A percentile compares a stretch with the other conserved stretches of the same genome.
Evolutionary conservation across 2,797 vertebrate genomes (phyloP).

Genomic region (Melanotaenia maccullochi): DNA sequence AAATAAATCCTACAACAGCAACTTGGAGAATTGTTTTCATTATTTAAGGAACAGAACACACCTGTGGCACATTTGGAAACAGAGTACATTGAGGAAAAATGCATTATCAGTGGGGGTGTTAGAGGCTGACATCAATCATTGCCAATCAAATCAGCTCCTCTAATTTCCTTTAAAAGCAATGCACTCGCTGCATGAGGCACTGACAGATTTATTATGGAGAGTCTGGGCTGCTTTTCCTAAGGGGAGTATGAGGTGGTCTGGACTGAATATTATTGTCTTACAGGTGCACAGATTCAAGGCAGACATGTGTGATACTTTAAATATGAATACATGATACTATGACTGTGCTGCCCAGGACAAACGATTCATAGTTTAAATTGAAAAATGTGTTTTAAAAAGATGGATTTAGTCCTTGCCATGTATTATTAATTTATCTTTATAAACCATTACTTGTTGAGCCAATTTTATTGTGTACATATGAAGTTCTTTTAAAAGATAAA

Average conservation of each 20-base stretch:
- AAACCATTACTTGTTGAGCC: slow-evolving; percentile 4
- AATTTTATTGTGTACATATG: neutral
- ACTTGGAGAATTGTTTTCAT: slow-evolving; percentile 29
- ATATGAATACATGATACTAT: slow-evolving; percentile 5
- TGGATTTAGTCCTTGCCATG: slow-evolving; percentile 11
- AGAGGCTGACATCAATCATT: slow-evolving; percentile 53
- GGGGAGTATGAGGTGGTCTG: slow-evolving; percentile 8
- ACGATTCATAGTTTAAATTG: slow-evolving; percentile 7
- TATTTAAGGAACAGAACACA: slow-evolving; percentile 45
- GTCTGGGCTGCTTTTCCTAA: slow-evolving; percentile 19
- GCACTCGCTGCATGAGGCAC: slow-evolving; percentile 40
- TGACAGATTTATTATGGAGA: slow-evolving; percentile 58
- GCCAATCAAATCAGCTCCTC: slow-evolving; percentile 63
- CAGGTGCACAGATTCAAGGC: slow-evolving; percentile 16
- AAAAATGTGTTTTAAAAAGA: neutral
- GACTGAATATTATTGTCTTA: slow-evolving; percentile 16
- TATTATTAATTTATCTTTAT: slow-evolving; percentile 28
- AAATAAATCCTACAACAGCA: slow-evolving; percentile 23
- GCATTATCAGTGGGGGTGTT: slow-evolving; percentile 44
- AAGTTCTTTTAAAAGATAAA: slow-evolving; percentile 12
- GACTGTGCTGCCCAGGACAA: slow-evolving; percentile 10
- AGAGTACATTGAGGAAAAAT: slow-evolving; percentile 30
- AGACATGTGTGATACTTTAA: slow-evolving; percentile 8
- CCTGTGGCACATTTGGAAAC: slow-evolving; percentile 47
- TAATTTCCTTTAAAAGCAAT: slow-evolving; percentile 58